These are phyloP conservation scores for Parascotia fuliginaria DNA, from an alignment of 2,888 invertebrate species.

Conservation along the genomic window DNA sequence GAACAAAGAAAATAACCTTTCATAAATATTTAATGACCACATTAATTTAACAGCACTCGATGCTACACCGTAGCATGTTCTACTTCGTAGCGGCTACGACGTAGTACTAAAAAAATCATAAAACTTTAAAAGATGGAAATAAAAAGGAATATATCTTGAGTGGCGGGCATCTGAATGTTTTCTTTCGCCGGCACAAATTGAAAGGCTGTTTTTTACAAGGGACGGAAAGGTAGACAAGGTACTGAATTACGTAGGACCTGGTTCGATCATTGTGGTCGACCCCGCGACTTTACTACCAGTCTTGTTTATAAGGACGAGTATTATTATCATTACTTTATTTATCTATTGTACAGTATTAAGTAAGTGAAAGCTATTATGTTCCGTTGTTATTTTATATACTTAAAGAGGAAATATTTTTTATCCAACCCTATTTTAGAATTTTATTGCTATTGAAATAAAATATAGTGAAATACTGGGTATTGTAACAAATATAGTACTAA, in stretches of 20 bases:
- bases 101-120: conserved; percentile 21
- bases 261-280: conserved; percentile 50
- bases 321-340: conserved; percentile 10
- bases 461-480: too few species aligned
- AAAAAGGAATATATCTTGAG: conserved; percentile 55
- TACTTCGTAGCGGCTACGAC: conserved; percentile 26
- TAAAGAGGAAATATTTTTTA: too few species aligned
- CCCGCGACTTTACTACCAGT: conserved; percentile 7
- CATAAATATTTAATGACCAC: background rate
- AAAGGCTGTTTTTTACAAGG: conserved; percentile 61
- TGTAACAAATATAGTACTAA: too few species aligned
- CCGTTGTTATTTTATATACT: too few species aligned
- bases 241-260: conserved; percentile 53
- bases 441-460: too few species aligned
- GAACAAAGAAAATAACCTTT: background rate
- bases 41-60: background rate
- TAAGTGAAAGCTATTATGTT: background rate
- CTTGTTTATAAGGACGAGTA: conserved; percentile 13
- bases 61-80: conserved; percentile 26
- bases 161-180: conserved; percentile 62
- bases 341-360: background rate
- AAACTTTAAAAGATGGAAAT: conserved; percentile 33
- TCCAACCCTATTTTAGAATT: too few species aligned
- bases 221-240: conserved; percentile 44
- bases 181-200: conserved; percentile 65